These are phyloP conservation scores for Patella ulyssiponensis DNA, from an alignment of 2,888 invertebrate genomes.

Conservation along the genomic window DNA sequence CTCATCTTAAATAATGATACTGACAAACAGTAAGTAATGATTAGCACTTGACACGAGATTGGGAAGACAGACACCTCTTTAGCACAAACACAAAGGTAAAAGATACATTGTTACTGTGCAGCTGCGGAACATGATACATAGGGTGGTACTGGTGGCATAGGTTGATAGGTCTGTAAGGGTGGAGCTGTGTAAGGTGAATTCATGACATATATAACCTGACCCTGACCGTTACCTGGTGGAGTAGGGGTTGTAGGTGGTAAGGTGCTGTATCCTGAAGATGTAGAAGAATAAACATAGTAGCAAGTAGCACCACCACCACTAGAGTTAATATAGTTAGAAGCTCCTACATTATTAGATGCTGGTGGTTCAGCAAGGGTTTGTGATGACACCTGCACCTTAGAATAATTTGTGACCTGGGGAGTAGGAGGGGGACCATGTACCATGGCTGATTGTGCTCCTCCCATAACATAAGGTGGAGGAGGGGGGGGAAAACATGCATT, in stretches of 20 bases:
- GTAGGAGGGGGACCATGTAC: neutral
- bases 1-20: no score
- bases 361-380: neutral
- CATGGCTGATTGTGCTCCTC: no score
- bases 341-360: neutral
- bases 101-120: slow-evolving; percentile 6
- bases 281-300: slow-evolving; percentile 45
- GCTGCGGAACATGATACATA: slow-evolving; percentile 20
- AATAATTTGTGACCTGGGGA: neutral
- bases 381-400: neutral
- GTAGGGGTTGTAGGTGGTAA: slow-evolving; percentile 25
- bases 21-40: no score
- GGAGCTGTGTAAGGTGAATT: slow-evolving; percentile 22
- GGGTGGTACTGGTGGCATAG: slow-evolving; percentile 6
- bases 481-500: slow-evolving; percentile 24
- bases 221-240: slow-evolving; percentile 20
- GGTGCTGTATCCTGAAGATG: slow-evolving; percentile 42
- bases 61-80: no score
- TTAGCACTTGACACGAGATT: no score
- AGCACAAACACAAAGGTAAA: no score
- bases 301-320: slow-evolving; percentile 37
- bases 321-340: neutral
- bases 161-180: slow-evolving; percentile 12
- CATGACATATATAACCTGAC: slow-evolving; percentile 43
- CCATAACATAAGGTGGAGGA: neutral